Evolutionary conservation across 2,797 vertebrate species (phyloP), one percentile per base, ranked within the genome.

Genomic region (Heliangelus exortis): DNA sequence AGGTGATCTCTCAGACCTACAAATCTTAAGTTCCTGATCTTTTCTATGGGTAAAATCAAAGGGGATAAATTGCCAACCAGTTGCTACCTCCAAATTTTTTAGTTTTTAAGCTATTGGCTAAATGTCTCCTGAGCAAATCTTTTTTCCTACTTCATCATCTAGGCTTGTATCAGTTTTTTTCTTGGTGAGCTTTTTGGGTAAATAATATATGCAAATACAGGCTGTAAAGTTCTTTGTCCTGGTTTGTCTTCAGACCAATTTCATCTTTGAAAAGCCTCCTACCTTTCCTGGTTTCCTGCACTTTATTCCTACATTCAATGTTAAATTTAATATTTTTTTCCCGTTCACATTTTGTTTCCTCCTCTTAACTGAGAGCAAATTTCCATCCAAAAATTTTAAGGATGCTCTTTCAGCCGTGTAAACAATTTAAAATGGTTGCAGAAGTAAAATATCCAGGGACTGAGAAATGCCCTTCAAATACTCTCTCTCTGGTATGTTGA

Each of bases 271-370:
- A 65, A 68, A 85, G 33, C 33, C 34, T 69, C 82, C 26, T 29
- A 29, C 72, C 71, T 78, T 74, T 50, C 20, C 15, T 18, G 9
- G 31, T 63, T 11, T 76, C 26, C 19, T 73, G 81, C 31, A 73
- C 31, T 65, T 90, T 53, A 53, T 90, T 74, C 67, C 74, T 69
- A 29, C 11, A 33, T 59, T 86, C 63, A 63, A 53, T 15, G 13
- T 51, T 87, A 63, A 19, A 12, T 41, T 39, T 41, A 41, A 41
- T 15, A 41, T 45, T 83, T 57, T 81, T 51, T 81, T 91, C 78
- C 50, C 54, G 62, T 62, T 65, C 36, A 83, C 6, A 1, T 55
- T 95, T 95, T 90, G 62, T 77, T 93, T 87, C 71, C 53, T 92
- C 26, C 81, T 93, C 28, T 65, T 65, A 33, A 2, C 50, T n/a